Evolutionary conservation across 2,113 vertebrate genomes (phyloP), one percentile per base, ranked within the genome.

Genomic region (Vulpes lagopus): DNA sequence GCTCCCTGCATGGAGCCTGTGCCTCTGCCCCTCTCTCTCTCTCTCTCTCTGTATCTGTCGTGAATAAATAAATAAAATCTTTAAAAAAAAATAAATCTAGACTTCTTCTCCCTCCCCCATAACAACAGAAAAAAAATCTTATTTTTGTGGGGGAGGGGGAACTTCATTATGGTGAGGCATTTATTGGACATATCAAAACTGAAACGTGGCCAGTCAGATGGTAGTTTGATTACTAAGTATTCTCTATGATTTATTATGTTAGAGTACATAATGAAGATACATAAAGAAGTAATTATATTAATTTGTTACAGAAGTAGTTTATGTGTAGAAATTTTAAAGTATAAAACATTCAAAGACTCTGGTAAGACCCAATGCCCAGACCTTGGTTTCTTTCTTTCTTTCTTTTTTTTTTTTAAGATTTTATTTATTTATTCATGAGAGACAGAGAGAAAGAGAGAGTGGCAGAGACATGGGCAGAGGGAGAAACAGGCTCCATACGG

Each of bases 381-480:
- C 92, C 51, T 85, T 92, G 10, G 74, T 96, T 96, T 95, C 60
- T 43, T 43, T 43, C 43, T 43, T 43, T 43, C 43, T 43, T 43
- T 43, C n/a, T 43, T 6, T 43, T 43, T 43, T 6, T 43, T 43
- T 43, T 43, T 43, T 43, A 5, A 43, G 43, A 43, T 43, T 43
- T 43, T 43, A 43, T 43, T 43, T 43, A 43, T 43, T 43, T 43
- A 43, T 6, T 43, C 43, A 43, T 43, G 43, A 43, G 6, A 43
- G 43, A 43, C 43, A 43, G 43, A 43, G 5, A 43, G 43, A 43
- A 6, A 43, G 43, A 43, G 6, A 43, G 43, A 43, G 43, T 6
- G 43, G 43, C 43, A 43, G 43, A 43, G 43, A 43, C 43, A 43
- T 43, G 43, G 43, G 43, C 43, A 43, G 6, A 43, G 43, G 43